Conservation (phyloP, 2,113 vertebrate species). For the Ophiodon elongatus region DNA sequence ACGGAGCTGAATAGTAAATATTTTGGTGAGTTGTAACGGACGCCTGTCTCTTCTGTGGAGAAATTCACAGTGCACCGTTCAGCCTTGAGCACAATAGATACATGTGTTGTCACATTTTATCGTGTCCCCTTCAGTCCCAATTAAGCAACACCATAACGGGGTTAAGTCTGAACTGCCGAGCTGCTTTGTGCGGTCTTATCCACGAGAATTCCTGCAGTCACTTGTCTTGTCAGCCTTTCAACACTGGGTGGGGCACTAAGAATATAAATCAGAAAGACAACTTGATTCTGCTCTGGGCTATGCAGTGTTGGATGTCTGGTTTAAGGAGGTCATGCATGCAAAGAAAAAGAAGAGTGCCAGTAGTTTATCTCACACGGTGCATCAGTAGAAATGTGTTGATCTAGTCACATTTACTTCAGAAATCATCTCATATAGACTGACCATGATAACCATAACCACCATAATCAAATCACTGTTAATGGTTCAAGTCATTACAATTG, state of each 20-base stretch:
- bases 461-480: neutral
- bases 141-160: neutral
- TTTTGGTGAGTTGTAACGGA: neutral
- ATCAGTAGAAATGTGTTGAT: neutral
- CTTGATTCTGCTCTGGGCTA: neutral
- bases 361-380: neutral
- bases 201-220: neutral
- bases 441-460: neutral
- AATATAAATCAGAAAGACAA: neutral
- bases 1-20: neutral
- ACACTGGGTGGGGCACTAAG: constrained; percentile 36
- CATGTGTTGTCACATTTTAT: neutral
- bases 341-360: neutral
- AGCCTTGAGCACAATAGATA: neutral
- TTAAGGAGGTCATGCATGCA: neutral
- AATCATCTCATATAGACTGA: neutral
- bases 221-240: neutral
- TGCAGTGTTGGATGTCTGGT: neutral
- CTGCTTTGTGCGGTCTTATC: neutral
- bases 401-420: neutral
- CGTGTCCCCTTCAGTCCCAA: neutral
- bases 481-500: neutral
- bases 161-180: neutral
- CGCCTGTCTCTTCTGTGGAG: neutral
- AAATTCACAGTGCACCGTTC: neutral